Evolutionary conservation across 2,113 vertebrate species (phyloP).

Genomic region (Lipotes vexillifer): DNA sequence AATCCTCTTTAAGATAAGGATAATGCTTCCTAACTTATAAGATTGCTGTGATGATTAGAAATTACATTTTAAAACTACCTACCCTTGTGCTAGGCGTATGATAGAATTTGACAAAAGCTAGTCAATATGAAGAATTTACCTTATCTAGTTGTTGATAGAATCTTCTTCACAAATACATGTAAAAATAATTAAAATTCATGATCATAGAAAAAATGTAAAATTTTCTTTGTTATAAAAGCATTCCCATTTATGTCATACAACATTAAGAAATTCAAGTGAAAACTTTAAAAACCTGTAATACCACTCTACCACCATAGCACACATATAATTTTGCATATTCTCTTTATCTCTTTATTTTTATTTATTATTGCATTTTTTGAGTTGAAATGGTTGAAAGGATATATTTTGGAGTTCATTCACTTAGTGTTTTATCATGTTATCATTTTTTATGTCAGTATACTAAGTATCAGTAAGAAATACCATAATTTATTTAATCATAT

Average conservation of each 20-base stretch:
- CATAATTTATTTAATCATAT: background rate
- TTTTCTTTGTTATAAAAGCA: background rate
- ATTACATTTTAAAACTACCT: background rate
- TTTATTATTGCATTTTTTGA: background rate
- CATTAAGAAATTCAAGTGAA: slow-evolving; percentile 23
- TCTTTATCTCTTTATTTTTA: background rate
- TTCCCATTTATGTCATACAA: background rate
- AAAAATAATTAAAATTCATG: slow-evolving; percentile 6
- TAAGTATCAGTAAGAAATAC: background rate
- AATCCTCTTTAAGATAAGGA: background rate
- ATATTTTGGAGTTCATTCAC: background rate
- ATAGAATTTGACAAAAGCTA: background rate
- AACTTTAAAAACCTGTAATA: background rate
- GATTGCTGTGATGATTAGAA: background rate
- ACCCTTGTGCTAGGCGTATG: background rate
- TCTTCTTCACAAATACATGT: background rate
- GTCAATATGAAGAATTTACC: background rate
- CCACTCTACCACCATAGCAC: background rate
- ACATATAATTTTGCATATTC: background rate
- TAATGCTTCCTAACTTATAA: background rate
- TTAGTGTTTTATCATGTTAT: slow-evolving; percentile 5
- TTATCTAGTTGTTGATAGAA: background rate
- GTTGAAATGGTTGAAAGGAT: background rate
- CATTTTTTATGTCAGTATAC: background rate
- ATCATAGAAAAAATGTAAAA: background rate